Conservation (phyloP, 2,113 vertebrate species). For the Macaca fascicularis region DNA sequence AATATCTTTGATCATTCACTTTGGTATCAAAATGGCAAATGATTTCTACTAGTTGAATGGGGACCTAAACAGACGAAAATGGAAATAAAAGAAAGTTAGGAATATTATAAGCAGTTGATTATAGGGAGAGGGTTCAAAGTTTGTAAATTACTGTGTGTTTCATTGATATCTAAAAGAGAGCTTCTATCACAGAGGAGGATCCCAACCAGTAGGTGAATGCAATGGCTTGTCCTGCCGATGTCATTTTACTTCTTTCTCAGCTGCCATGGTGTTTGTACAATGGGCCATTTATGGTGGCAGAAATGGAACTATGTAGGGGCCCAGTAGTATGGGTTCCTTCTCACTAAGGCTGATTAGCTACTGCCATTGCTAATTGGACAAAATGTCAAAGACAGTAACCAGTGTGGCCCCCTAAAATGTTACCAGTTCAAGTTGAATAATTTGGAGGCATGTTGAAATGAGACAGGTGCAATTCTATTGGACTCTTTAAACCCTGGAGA, state of each 20-base stretch:
- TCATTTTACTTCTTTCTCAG: neutral
- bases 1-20: neutral
- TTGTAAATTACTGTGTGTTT: neutral
- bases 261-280: neutral
- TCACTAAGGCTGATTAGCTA: neutral
- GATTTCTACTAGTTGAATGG: neutral
- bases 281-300: neutral
- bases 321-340: neutral
- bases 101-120: neutral
- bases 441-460: neutral
- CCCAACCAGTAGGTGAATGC: neutral
- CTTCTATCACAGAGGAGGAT: neutral
- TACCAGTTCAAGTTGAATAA: neutral
- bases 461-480: neutral
- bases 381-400: neutral
- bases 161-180: neutral
- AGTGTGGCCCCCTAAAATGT: neutral
- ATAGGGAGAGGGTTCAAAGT: neutral
- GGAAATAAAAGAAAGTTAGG: neutral
- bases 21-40: neutral
- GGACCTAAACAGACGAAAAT: neutral
- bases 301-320: neutral
- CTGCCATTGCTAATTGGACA: neutral
- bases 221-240: neutral
- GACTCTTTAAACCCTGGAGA: neutral